Percentiles rank a stretch among this genome's conserved stretches.
phyloP scores from a whole-genome alignment of 2,888 invertebrate genomes.

The Nomada ferruginata region DNA sequence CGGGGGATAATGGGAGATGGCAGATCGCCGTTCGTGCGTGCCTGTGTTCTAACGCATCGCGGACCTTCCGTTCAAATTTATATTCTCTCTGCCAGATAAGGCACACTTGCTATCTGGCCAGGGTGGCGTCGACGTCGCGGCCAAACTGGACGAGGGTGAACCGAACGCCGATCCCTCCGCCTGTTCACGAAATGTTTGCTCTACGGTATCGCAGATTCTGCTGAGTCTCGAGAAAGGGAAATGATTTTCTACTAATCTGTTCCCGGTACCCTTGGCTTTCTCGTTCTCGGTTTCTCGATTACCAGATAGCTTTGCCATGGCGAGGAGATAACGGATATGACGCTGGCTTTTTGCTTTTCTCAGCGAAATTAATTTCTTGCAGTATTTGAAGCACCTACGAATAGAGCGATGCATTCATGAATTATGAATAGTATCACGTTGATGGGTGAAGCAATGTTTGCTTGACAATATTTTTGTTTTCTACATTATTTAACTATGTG shows the following conservation, averaged over 20 bases:
- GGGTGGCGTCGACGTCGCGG: conserved; percentile 56
- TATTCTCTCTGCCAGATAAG: conserved; percentile 75
- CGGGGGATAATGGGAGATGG: conserved; percentile 72
- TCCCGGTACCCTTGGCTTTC: conserved; percentile 21
- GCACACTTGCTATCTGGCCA: conserved; percentile 69
- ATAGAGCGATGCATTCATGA: neutral
- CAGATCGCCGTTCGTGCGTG: conserved; percentile 69
- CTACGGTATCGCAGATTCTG: conserved; percentile 68
- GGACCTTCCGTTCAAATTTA: conserved; percentile 72
- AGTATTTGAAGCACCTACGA: neutral
- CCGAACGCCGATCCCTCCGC: conserved; percentile 24
- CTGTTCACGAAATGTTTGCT: conserved; percentile 65
- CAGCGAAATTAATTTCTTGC: neutral
- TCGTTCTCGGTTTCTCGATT: conserved; percentile 25
- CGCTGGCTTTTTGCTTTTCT: neutral
- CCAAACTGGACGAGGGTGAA: conserved; percentile 58
- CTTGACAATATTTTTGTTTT: neutral
- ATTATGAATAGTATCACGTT: neutral
- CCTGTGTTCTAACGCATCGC: conserved; percentile 67
- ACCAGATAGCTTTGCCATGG: conserved; percentile 31
- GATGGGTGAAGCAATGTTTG: too few relatives aligned
- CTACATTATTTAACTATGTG: too few relatives aligned
- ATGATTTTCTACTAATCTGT: conserved; percentile 70
- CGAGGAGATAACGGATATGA: conserved; percentile 35
- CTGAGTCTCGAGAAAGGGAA: conserved; percentile 67